These are phyloP conservation scores for Heterodera filipjevi DNA, from an alignment of 2,888 invertebrate genomes.

Conservation along the genomic window DNA sequence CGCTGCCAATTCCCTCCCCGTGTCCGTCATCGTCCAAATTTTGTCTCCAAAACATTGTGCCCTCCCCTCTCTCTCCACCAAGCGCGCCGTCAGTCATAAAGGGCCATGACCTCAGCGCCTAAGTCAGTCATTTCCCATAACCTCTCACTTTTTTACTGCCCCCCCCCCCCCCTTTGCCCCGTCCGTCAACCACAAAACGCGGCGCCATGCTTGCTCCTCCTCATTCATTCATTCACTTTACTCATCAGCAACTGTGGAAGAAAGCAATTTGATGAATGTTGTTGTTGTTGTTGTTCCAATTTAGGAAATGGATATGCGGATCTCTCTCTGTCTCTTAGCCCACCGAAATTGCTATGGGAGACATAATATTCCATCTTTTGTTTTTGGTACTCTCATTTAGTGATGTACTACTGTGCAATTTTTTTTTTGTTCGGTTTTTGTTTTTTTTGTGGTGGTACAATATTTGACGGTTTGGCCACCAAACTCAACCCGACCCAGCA, in stretches of 20 bases:
- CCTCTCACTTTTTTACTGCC: constrained; percentile 12
- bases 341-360: no score
- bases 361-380: no score
- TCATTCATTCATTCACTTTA: not conserved
- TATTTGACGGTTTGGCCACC: no score
- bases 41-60: not conserved
- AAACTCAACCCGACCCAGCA: no score
- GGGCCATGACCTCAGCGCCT: not conserved
- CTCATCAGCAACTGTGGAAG: not conserved
- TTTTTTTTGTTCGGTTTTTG: no score
- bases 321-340: not conserved
- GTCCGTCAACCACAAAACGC: not conserved
- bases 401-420: no score
- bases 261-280: not conserved
- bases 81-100: no score
- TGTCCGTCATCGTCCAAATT: not conserved
- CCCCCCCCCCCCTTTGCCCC: not conserved
- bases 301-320: not conserved
- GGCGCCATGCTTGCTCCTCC: not conserved
- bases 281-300: no score
- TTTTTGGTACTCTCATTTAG: no score
- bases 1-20: not conserved
- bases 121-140: not conserved
- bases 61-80: not conserved
- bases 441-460: no score